These are phyloP conservation scores for Coranthus polyacanthus DNA, from an alignment of 2,797 vertebrate genomes.

Conservation along the genomic window DNA sequence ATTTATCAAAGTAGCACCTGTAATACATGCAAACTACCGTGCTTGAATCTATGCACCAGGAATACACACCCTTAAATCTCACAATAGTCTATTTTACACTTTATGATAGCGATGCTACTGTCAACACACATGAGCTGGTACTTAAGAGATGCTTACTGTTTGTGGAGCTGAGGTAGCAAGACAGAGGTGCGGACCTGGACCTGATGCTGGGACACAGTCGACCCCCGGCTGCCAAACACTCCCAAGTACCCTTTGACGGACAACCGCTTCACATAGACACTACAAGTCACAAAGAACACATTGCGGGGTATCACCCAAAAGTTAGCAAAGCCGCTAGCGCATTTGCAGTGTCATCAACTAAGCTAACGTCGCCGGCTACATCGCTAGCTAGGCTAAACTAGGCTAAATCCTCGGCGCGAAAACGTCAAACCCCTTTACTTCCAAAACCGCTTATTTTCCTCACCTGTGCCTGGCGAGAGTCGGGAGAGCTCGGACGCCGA, in stretches of 20 bases:
- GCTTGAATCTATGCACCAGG: too few relatives aligned
- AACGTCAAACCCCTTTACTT: rapidly evolving
- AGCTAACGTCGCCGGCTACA: constrained; percentile 6
- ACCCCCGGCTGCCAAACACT: constrained; percentile 8
- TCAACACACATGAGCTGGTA: not conserved
- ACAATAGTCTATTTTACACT: too few relatives aligned
- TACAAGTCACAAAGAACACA: constrained; percentile 10
- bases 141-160: constrained; percentile 46
- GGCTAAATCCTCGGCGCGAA: not conserved
- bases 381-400: not conserved
- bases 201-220: not conserved
- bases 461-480: constrained; percentile 44
- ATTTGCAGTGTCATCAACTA: not conserved
- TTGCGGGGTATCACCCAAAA: not conserved
- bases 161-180: not conserved
- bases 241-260: not conserved
- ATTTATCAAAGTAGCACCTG: too few relatives aligned
- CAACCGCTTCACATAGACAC: constrained; percentile 2
- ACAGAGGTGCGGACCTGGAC: not conserved
- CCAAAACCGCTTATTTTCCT: not conserved
- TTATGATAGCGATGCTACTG: not conserved
- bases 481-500: not conserved
- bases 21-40: too few relatives aligned
- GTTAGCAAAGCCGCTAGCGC: constrained; percentile 53
- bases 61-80: too few relatives aligned